Conservation (phyloP, 2,797 vertebrate genomes). For the Limnodromus scolopaceus region DNA sequence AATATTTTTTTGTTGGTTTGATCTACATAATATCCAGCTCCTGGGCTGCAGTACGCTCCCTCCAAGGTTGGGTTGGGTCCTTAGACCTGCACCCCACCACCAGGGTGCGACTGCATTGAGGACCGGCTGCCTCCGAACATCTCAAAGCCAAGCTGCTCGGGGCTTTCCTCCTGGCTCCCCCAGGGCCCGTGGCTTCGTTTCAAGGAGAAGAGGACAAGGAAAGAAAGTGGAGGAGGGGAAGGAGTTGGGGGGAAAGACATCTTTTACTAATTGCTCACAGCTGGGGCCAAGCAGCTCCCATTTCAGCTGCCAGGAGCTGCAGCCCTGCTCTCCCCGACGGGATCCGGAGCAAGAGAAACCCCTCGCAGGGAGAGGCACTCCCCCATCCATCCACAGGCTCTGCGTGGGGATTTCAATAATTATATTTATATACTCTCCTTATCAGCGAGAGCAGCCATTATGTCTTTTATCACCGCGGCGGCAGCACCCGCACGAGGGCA, state of each 20-base stretch:
- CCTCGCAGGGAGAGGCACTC: neutral
- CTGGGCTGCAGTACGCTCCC: neutral
- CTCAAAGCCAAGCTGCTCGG: neutral
- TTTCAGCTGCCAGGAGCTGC: slow-evolving; percentile 45
- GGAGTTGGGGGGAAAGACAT: neutral
- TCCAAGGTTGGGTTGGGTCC: neutral
- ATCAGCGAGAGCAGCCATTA: slow-evolving; percentile 52
- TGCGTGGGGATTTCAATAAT: slow-evolving; percentile 11
- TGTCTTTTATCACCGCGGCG: neutral
- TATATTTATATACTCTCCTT: slow-evolving; percentile 24
- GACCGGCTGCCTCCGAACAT: fast-evolving
- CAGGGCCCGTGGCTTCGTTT: neutral
- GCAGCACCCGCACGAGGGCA: neutral
- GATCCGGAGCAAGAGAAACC: neutral
- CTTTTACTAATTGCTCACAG: slow-evolving; percentile 60
- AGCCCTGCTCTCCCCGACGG: neutral
- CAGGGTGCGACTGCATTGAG: fast-evolving
- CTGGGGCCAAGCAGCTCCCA: slow-evolving; percentile 45
- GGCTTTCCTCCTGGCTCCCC: neutral
- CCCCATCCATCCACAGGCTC: neutral
- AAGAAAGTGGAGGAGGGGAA: neutral
- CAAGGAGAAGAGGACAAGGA: slow-evolving; percentile 11
- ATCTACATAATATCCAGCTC: slow-evolving; percentile 70
- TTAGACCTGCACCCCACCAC: neutral
- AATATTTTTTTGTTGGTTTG: slow-evolving; percentile 71